Conservation (phyloP, 2,113 vertebrate species). For the Sebastes fasciatus region DNA sequence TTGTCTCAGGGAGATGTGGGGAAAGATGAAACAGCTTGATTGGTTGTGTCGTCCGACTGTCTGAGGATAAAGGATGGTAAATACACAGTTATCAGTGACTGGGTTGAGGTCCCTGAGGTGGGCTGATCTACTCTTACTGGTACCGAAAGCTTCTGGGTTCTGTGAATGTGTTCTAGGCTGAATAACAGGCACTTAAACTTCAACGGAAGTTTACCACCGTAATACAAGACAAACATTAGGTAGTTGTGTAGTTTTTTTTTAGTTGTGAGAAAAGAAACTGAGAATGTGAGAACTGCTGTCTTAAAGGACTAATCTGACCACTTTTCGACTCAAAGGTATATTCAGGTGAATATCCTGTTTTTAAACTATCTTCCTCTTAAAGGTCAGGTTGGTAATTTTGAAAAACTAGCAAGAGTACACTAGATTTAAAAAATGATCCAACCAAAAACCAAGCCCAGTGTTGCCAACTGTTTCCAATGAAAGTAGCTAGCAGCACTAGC, state of each 20-base stretch:
- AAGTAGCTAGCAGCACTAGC: too few relatives aligned
- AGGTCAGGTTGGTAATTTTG: not conserved
- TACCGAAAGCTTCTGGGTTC: slow-evolving; percentile 25
- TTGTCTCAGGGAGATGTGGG: slow-evolving; percentile 76
- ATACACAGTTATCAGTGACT: slow-evolving; percentile 47
- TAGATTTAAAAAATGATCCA: too few relatives aligned
- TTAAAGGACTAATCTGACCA: not conserved
- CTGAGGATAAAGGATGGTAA: slow-evolving; percentile 60
- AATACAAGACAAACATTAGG: not conserved
- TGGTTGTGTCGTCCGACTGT: slow-evolving; percentile 53
- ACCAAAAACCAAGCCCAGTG: too few relatives aligned
- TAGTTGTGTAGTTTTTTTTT: slow-evolving; percentile 6
- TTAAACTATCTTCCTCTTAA: not conserved
- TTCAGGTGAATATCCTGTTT: not conserved
- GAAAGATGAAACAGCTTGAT: slow-evolving; percentile 69
- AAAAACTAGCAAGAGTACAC: too few relatives aligned
- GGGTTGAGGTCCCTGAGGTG: slow-evolving; percentile 42
- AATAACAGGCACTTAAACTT: slow-evolving; percentile 7
- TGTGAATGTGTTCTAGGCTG: not conserved
- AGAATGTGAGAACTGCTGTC: not conserved
- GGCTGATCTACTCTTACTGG: slow-evolving; percentile 5
- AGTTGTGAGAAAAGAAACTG: not conserved
- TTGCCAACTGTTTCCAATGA: too few relatives aligned
- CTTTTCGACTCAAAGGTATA: not conserved
- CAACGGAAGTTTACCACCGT: not conserved